phyloP scores from a whole-genome alignment of 2,113 vertebrate genomes.

The Gymnarchus niloticus region DNA sequence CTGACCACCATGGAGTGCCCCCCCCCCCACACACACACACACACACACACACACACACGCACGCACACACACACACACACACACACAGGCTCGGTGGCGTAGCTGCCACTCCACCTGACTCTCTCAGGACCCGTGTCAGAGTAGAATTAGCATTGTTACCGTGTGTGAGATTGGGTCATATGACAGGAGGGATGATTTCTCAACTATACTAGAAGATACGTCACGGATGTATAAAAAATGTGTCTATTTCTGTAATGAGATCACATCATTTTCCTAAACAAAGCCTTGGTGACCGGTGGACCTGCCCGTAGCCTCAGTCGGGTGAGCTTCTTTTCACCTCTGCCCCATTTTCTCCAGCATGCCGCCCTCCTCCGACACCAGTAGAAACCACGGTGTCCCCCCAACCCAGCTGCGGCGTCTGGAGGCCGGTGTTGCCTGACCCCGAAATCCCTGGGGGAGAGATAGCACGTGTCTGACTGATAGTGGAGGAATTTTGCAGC shows the following conservation, averaged over 20 bases:
- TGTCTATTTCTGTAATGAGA: not conserved
- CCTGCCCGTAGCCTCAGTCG: constrained; percentile 13
- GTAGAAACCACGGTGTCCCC: too few relatives aligned
- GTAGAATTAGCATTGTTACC: not conserved
- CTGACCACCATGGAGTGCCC: not conserved
- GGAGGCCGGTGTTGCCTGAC: constrained; percentile 30
- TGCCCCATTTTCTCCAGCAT: not conserved
- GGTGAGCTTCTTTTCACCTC: constrained; percentile 26
- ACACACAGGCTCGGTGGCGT: not conserved
- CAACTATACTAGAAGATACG: not conserved
- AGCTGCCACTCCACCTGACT: not conserved
- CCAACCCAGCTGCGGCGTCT: constrained; percentile 20
- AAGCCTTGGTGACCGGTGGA: not conserved
- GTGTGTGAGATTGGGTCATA: not conserved
- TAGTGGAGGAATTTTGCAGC: constrained; percentile 49
- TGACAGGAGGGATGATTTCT: not conserved
- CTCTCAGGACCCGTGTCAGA: not conserved
- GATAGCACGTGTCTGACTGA: constrained; percentile 30
- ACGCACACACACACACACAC: too few relatives aligned
- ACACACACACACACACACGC: too few relatives aligned
- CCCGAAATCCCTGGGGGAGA: not conserved
- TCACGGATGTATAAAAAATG: not conserved
- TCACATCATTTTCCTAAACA: not conserved
- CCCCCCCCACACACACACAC: too few relatives aligned
- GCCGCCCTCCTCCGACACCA: not conserved